Conservation (phyloP, 2,113 vertebrate species). For the Oreochromis tanganicae region DNA sequence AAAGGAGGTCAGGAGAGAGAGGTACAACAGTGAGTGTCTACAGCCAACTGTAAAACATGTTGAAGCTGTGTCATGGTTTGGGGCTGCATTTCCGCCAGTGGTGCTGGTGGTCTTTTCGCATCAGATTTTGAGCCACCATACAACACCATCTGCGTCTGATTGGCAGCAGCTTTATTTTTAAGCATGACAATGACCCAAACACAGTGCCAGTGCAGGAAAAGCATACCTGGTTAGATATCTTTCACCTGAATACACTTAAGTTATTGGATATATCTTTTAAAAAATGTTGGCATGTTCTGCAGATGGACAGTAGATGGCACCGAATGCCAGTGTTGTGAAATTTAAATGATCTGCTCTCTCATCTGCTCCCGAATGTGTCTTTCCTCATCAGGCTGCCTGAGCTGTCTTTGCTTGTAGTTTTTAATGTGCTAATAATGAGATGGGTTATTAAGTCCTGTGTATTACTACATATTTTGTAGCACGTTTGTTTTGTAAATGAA, state of each 20-base stretch:
- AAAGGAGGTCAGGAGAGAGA: no score
- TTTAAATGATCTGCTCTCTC: not conserved
- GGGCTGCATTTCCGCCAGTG: not conserved
- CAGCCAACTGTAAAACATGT: no score
- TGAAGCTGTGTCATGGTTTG: not conserved
- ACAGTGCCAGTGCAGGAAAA: not conserved
- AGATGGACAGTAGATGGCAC: not conserved
- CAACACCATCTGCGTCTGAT: not conserved
- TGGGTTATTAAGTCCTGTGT: not conserved
- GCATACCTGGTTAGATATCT: not conserved
- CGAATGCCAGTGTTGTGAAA: not conserved
- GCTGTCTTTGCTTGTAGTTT: not conserved
- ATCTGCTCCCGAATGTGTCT: not conserved
- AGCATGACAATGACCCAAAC: not conserved
- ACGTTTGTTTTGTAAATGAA: not conserved
- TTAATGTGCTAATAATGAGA: not conserved
- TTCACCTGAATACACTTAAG: not conserved
- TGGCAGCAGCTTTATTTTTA: not conserved
- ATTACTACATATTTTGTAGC: not conserved
- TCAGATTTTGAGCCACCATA: not conserved
- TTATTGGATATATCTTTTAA: not conserved
- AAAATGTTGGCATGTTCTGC: not conserved
- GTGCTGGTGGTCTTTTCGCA: not conserved
- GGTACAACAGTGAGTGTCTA: no score
- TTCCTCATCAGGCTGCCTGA: not conserved